phyloP scores from a whole-genome alignment of 1,140 invertebrate species.

The Lasioglossum albipes region DNA sequence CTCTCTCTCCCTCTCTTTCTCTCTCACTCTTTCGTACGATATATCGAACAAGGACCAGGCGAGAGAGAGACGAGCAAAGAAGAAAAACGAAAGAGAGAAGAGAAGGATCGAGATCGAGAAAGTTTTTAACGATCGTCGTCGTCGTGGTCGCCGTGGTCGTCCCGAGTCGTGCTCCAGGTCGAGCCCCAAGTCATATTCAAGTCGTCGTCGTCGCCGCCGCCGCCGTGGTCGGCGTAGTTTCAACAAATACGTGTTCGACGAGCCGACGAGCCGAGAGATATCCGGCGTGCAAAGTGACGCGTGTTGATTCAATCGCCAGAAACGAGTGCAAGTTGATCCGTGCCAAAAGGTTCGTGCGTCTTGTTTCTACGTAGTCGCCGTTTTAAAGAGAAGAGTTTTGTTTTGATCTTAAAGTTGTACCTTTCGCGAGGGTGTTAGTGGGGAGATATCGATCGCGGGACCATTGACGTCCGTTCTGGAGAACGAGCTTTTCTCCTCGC shows the following conservation, averaged over 20 bases:
- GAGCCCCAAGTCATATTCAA: too few relatives aligned
- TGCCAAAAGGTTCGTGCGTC: slow-evolving; percentile 31
- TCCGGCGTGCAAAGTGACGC: slow-evolving; percentile 38
- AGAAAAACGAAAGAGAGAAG: too few relatives aligned
- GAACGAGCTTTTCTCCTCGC: slow-evolving; percentile 51
- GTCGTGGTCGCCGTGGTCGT: not conserved
- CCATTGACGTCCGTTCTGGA: slow-evolving; percentile 64
- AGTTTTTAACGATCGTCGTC: slow-evolving; percentile 5
- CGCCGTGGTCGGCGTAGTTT: not conserved
- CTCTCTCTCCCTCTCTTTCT: too few relatives aligned
- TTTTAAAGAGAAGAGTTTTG: slow-evolving; percentile 46
- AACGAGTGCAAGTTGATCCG: slow-evolving; percentile 43
- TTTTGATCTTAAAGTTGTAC: slow-evolving; percentile 59
- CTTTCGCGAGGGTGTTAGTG: slow-evolving; percentile 49
- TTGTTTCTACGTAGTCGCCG: slow-evolving; percentile 14
- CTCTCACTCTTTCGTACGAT: too few relatives aligned
- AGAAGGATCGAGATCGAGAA: not conserved
- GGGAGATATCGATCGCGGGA: slow-evolving; percentile 64
- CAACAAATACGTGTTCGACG: slow-evolving; percentile 16
- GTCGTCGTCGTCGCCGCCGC: not conserved
- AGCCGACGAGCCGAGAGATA: slow-evolving; percentile 9
- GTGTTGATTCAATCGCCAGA: slow-evolving; percentile 35
- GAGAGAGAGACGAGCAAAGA: not conserved
- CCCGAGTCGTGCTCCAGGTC: too few relatives aligned
- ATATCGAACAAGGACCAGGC: not conserved